Evolutionary conservation across 2,797 vertebrate species (phyloP), one percentile per base, ranked within the genome.

Genomic region (Xenops minutus): DNA sequence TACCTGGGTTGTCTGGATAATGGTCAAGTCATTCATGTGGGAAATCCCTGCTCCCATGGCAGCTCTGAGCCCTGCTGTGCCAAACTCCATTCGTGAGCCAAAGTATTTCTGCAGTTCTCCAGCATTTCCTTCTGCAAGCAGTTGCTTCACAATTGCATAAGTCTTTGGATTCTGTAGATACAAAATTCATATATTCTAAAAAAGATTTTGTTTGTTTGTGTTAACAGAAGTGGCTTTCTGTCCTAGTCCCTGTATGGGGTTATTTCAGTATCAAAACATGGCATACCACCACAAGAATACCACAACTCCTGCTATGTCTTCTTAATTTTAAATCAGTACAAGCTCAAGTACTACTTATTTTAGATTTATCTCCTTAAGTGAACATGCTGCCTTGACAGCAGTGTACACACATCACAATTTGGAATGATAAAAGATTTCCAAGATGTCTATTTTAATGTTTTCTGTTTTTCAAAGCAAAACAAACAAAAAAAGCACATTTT

Each of bases 1-100:
- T 89, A 99, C 99, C 99, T 99, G 99, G 26, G 99, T 99, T 67
- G 99, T 99, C 97, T 99, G 99, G 93, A 99, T 99, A 96, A 99
- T 98, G 69, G 99, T 99, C 79, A 99, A 98, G 95, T 99, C 99
- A 55, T 99, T 99, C 99, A 99, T 99, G 56, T 94, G 98, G 74
- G 99, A 98, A 61, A 98, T 97, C 32, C 99, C 99, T 2, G 99
- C 97, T 30, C 99, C 99, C 99, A 99, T 99, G 37, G 98, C 97
- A 14, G 99, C 99, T 85, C 99, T 98, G 41, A 99, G 98, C 23
- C 99, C 99, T 1, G 99, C 99, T 6, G 99, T 99, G 43, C 99
- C 99, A 94, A 99, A 99, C 97, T 99, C 98, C 99, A 99, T 99
- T 62, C 99, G 98, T 1, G 98, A 97, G 36, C 98, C 98, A 66